These are phyloP conservation scores for Labeo catla DNA, from an alignment of 2,113 vertebrate genomes.

Conservation along the genomic window DNA sequence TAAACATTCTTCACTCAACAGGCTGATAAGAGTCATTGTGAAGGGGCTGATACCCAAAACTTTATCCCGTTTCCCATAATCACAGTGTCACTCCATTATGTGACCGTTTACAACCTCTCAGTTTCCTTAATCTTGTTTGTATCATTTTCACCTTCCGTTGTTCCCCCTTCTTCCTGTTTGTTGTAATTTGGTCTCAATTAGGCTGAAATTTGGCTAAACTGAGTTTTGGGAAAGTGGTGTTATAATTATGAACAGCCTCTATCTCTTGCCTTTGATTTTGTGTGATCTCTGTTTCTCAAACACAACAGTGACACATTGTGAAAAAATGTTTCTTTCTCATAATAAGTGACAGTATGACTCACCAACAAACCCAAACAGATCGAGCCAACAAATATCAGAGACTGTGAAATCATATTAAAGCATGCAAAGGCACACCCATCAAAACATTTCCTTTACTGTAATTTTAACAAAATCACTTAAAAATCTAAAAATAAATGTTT, in stretches of 20 bases:
- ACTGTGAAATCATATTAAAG: constrained; percentile 24
- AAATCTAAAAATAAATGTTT: background rate
- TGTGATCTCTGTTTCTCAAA: background rate
- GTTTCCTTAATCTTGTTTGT: constrained; percentile 7
- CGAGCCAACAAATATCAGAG: constrained; percentile 11
- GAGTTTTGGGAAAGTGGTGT: background rate
- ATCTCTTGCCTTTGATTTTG: background rate
- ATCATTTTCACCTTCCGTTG: background rate
- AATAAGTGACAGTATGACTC: constrained; percentile 33
- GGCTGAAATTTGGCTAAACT: background rate
- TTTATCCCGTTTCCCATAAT: constrained; percentile 10
- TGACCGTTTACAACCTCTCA: background rate
- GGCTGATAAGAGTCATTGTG: constrained; percentile 36
- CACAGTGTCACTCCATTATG: background rate
- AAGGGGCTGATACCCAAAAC: background rate
- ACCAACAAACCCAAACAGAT: constrained; percentile 50
- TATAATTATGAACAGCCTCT: background rate
- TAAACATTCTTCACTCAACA: constrained; percentile 24
- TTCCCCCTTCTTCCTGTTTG: background rate
- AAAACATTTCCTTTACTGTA: constrained; percentile 35
- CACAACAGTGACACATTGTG: background rate
- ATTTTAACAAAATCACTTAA: constrained; percentile 3
- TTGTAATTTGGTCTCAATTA: background rate
- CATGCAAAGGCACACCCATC: background rate
- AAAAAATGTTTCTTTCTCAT: constrained; percentile 35